These are phyloP conservation scores for Argentina silus DNA, from an alignment of 2,797 vertebrate species.

Conservation along the genomic window DNA sequence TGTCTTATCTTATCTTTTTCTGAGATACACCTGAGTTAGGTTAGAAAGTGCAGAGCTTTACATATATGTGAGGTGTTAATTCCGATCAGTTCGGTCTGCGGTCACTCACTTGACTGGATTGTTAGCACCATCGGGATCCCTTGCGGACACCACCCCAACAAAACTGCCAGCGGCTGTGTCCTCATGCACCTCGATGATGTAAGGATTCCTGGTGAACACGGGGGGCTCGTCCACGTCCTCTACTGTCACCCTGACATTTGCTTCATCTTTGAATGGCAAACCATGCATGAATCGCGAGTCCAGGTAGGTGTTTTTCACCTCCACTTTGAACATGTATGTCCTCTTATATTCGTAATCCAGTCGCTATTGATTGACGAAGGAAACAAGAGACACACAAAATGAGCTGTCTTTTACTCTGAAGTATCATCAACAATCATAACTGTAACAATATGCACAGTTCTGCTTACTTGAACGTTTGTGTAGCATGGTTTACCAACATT, in stretches of 20 bases:
- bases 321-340: slow-evolving; percentile 88
- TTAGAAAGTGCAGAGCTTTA: background rate
- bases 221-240: slow-evolving; percentile 93
- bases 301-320: slow-evolving; percentile 90
- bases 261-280: slow-evolving; percentile 92
- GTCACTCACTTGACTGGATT: slow-evolving; percentile 89
- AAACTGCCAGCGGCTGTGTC: slow-evolving; percentile 89
- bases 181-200: slow-evolving; percentile 95
- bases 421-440: slow-evolving; percentile 15
- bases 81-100: background rate
- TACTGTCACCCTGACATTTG: slow-evolving; percentile 87
- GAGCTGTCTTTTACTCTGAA: slow-evolving; percentile 3
- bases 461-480: background rate
- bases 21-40: background rate
- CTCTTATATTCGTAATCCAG: slow-evolving; percentile 95
- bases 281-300: slow-evolving; percentile 88
- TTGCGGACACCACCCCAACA: slow-evolving; percentile 88
- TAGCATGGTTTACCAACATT: background rate
- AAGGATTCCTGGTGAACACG: slow-evolving; percentile 85
- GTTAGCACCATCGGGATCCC: slow-evolving; percentile 88
- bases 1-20: background rate
- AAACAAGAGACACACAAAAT: slow-evolving; percentile 2
- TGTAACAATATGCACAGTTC: background rate
- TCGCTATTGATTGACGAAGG: slow-evolving; percentile 73
- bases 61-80: background rate